Evolutionary conservation across 2,113 vertebrate genomes (phyloP), one percentile per base, ranked within the genome.

Genomic region (Stigmatopora argus): DNA sequence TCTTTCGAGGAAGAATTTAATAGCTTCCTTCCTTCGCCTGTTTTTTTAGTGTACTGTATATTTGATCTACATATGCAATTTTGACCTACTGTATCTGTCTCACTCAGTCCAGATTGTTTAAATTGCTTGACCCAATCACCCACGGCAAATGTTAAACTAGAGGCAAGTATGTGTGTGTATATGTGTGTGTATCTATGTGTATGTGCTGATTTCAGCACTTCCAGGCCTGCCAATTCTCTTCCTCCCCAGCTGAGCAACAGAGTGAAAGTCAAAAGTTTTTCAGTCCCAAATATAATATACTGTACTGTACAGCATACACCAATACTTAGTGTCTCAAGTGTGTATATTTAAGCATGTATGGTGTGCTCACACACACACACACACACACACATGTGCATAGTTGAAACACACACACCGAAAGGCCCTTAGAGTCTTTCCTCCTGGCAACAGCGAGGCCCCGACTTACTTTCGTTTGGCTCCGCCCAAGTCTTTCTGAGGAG

Each of bases 151-250:
- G 58, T 74, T 35, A 4, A 53, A 23, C 5, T 65, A 21, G 55
- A 53, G 67, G 44, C 57, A 44, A 61, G 55, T 74, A 55, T 70
- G 62, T 73, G 62, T 73, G 62, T n/a, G n/a, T n/a, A n/a, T n/a
- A n/a, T 59, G 23, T 73, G 64, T 81, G 45, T 62, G 38, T 77
- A 70, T 31, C 26, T 31, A 31, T 31, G 64, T 59, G 89, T n/a
- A n/a, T 76, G 64, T 59, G 89, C 86, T 88, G 79, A 87, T 83
- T 73, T 89, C 84, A 84, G 84, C 86, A 82, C 64, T 85, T 74
- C 31, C 65, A 77, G 63, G 52, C 62, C 52, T 46, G 72, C 73
- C 53, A 70, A 61, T 49, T 56, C 74, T 67, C 74, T 76, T 76
- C 67, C 73, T 79, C 72, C 77, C 74, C 77, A 79, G 74, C 74